A percentile compares a stretch with the other conserved stretches of the same genome.
Conservation (phyloP, 2,888 invertebrate genomes). For the Athalia circularis region DNA sequence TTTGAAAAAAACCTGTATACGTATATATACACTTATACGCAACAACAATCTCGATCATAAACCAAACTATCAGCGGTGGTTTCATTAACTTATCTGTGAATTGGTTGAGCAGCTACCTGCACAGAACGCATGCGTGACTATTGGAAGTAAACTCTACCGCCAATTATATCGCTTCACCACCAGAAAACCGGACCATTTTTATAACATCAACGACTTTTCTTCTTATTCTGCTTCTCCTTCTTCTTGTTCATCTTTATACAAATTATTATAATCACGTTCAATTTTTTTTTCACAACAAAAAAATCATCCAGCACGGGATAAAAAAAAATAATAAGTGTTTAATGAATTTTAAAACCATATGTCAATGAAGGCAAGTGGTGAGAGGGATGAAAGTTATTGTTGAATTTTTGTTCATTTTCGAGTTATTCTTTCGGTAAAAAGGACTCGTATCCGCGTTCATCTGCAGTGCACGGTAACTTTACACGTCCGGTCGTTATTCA, state of each 20-base stretch:
- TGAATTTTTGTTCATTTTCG: too few relatives aligned
- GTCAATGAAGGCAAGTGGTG: too few relatives aligned
- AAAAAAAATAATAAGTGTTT: too few relatives aligned
- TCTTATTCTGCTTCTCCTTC: background rate
- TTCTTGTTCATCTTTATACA: too few relatives aligned
- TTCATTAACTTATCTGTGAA: slow-evolving; percentile 70
- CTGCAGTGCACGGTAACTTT: background rate
- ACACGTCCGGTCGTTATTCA: slow-evolving; percentile 10
- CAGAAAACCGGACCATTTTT: slow-evolving; percentile 54
- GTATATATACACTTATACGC: slow-evolving; percentile 59
- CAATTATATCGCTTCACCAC: slow-evolving; percentile 35
- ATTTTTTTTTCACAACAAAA: too few relatives aligned
- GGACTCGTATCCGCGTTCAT: background rate
- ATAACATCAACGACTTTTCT: slow-evolving; percentile 25
- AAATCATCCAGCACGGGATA: too few relatives aligned
- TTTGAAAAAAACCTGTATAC: slow-evolving; percentile 33
- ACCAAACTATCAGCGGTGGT: slow-evolving; percentile 67
- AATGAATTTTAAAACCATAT: too few relatives aligned
- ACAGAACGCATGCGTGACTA: slow-evolving; percentile 66
- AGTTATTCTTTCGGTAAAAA: background rate
- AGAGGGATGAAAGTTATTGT: too few relatives aligned
- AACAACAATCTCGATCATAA: slow-evolving; percentile 66
- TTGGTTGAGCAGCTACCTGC: slow-evolving; percentile 32
- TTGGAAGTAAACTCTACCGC: slow-evolving; percentile 60
- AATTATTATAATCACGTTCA: too few relatives aligned